Evolutionary conservation across 2,888 invertebrate species (phyloP).

Genomic region (Corythucha ciliata): DNA sequence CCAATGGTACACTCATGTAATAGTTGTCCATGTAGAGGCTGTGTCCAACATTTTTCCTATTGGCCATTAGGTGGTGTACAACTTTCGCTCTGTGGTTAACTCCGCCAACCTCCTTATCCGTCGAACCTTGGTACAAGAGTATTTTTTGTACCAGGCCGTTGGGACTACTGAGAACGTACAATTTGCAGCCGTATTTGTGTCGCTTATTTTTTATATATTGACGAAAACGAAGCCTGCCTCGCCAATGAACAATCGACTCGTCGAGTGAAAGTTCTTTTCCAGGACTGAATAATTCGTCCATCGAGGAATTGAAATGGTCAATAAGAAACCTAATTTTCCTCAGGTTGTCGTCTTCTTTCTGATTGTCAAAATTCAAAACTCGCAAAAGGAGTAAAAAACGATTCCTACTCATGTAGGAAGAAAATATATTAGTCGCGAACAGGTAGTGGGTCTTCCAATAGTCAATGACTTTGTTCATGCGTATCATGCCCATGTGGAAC

Average conservation of each 20-base stretch:
- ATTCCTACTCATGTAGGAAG: conserved; percentile 9
- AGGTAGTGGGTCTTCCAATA: conserved; percentile 18
- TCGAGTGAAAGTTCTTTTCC: conserved; percentile 25
- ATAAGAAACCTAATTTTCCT: conserved; percentile 32
- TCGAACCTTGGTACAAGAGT: conserved; percentile 1
- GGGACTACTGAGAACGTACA: conserved; percentile 37
- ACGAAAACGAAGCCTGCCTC: conserved; percentile 37
- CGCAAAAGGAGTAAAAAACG: background rate
- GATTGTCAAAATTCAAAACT: background rate
- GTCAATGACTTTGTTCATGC: conserved; percentile 12
- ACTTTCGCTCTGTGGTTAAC: conserved; percentile 35
- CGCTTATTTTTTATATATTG: conserved; percentile 38
- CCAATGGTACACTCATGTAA: conserved; percentile 38
- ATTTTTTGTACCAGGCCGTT: conserved; percentile 32
- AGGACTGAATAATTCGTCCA: conserved; percentile 26
- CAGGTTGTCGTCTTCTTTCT: no score
- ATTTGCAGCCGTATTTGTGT: conserved; percentile 38
- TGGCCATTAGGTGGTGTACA: conserved; percentile 37
- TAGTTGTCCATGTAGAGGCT: conserved; percentile 39
- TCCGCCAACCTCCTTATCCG: conserved; percentile 25
- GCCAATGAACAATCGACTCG: conserved; percentile 26
- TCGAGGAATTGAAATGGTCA: conserved; percentile 27
- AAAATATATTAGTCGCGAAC: conserved; percentile 1
- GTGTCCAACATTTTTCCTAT: conserved; percentile 37
- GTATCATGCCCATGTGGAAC: conserved; percentile 15